Evolutionary conservation across 2,113 vertebrate species (phyloP).

Genomic region (Ramphastos sulfuratus): DNA sequence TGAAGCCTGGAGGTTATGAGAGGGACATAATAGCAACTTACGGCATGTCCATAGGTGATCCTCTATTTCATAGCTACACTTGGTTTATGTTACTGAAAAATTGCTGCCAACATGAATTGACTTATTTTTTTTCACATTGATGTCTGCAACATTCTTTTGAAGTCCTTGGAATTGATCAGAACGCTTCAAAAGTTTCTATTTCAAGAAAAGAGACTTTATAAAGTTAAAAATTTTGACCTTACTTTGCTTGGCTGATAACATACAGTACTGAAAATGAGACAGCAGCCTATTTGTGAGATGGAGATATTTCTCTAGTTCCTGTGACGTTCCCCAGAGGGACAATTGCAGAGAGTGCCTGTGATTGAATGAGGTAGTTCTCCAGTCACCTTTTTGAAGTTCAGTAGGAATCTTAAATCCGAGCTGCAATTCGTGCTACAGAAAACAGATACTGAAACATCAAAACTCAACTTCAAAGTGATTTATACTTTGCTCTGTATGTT

Average conservation of each 20-base stretch:
- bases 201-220: not conserved
- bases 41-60: not conserved
- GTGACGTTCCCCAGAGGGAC: not conserved
- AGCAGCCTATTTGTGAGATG: not conserved
- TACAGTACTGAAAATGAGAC: not conserved
- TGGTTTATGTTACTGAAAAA: not conserved
- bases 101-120: not conserved
- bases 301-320: not conserved
- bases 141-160: not conserved
- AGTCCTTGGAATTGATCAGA: not conserved
- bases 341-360: rapidly evolving
- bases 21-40: not conserved
- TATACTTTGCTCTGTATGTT: not conserved
- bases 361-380: not conserved
- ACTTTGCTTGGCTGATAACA: not conserved
- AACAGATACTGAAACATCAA: not conserved
- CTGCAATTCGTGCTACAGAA: not conserved
- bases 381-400: not conserved
- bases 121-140: not conserved
- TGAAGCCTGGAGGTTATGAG: not conserved
- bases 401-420: not conserved
- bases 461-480: not conserved
- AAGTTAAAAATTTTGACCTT: not conserved
- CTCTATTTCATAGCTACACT: not conserved
- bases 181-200: not conserved